A percentile compares a stretch with the other conserved stretches of the same genome.
These are phyloP conservation scores for Thymelicus lineola DNA, from an alignment of 2,888 invertebrate genomes.

Conservation along the genomic window DNA sequence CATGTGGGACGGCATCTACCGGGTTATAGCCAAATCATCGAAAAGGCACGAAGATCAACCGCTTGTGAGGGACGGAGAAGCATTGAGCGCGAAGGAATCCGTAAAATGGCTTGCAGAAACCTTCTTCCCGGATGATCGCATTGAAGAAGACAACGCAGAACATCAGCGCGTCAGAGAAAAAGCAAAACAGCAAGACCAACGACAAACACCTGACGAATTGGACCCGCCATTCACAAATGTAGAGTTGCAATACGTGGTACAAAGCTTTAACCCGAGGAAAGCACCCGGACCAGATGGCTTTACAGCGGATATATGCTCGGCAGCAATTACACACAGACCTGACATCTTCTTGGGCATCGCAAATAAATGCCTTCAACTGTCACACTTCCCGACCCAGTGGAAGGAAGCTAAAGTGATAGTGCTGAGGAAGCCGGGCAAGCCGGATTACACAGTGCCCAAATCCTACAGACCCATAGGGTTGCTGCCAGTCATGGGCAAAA, in stretches of 20 bases:
- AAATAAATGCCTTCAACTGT: background rate
- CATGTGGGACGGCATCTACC: background rate
- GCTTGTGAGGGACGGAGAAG: background rate
- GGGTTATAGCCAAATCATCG: background rate
- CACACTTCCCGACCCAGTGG: background rate
- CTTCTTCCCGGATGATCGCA: background rate
- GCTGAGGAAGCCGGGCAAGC: slow-evolving; percentile 7
- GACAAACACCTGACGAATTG: too few relatives aligned
- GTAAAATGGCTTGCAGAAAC: background rate
- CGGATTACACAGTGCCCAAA: background rate
- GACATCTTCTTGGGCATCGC: background rate
- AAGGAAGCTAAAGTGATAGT: background rate
- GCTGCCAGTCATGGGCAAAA: slow-evolving; percentile 18
- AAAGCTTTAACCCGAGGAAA: background rate
- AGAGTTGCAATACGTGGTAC: background rate
- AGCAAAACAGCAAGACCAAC: background rate
- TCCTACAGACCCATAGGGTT: slow-evolving; percentile 13
- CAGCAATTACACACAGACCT: background rate
- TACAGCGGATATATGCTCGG: background rate
- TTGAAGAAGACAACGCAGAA: background rate
- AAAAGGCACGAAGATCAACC: background rate
- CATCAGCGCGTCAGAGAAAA: background rate
- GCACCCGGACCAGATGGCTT: background rate
- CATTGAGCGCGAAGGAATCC: background rate
- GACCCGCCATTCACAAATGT: background rate